Evolutionary conservation across 2,888 invertebrate species (phyloP).

Genomic region (Macrosoma leucophasiata): DNA sequence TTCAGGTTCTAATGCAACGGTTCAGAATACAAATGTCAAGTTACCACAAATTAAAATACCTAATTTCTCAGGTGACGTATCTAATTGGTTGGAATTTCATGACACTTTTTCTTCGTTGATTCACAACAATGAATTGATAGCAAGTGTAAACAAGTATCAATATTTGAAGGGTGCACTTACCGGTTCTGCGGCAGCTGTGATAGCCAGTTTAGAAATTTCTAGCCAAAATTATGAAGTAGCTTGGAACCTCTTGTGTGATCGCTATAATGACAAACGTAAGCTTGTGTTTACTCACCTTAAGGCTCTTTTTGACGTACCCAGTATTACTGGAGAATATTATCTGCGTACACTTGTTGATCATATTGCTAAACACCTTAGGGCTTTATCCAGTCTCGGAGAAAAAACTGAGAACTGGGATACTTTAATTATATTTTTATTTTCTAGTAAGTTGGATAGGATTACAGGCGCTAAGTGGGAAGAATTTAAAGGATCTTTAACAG

Average conservation of each 20-base stretch:
- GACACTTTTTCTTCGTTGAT: constrained; percentile 9
- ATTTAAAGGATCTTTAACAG: constrained; percentile 1
- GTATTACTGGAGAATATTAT: not conserved
- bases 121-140: constrained; percentile 10
- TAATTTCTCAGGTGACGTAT: constrained; percentile 4
- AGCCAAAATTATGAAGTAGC: constrained; percentile 10
- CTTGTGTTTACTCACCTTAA: constrained; percentile 5
- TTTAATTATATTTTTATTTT: constrained; percentile 5
- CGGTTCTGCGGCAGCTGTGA: constrained; percentile 4
- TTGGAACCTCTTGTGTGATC: constrained; percentile 8
- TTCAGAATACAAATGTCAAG: not conserved
- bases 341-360: constrained; percentile 6
- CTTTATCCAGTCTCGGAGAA: constrained; percentile 6
- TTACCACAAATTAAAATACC: constrained; percentile 4
- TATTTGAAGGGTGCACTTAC: constrained; percentile 8
- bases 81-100: constrained; percentile 9
- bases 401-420: constrained; percentile 8
- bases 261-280: constrained; percentile 9
- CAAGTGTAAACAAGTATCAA: constrained; percentile 7
- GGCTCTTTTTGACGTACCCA: constrained; percentile 2
- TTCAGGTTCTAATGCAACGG: constrained; percentile 1
- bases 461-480: constrained; percentile 5
- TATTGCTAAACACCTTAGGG: constrained; percentile 10
- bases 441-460: constrained; percentile 1
- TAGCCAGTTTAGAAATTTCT: constrained; percentile 6